Evolutionary conservation across 2,113 vertebrate species (phyloP), one percentile per base, ranked within the genome.

Genomic region (Channa maculata): DNA sequence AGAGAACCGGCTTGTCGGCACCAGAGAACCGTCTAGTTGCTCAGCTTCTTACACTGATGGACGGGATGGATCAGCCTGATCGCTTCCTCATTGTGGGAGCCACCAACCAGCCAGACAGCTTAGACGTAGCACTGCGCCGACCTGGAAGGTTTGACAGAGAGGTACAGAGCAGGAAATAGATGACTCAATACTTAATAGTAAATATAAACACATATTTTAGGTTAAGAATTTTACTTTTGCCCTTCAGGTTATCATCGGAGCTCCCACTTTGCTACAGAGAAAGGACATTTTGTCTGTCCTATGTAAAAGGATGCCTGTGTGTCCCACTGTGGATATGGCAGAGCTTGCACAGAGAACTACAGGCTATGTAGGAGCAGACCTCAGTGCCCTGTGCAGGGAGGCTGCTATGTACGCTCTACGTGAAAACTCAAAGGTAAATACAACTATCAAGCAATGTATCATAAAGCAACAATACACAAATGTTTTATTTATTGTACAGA

Each of bases 111-210:
- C 97, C 97, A 0, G 94, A 97, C 65, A 92, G 94, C 38, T 88
- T 99, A 5, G 98, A 99, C 66, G 93, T 96, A 0, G 98, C 98
- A 0, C 92, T 99, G 70, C 95, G 98, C 55, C 92, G 98, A 72
- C 96, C 97, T 0, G 97, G 98, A 3, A 93, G 98, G 11, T 96
- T 99, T 67, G 98, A 99, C 91, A 92, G 95, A 92, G 98, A 99
- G 95, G 98, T 98, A 63, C 68, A 8, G 37, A 24, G 9, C 48
- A 49, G 38, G 11, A 41, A 36, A 64, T 13, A 9, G 1, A n/a
- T 34, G 7, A 43, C 3, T 5, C 4, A 15, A 5, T 10, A 5
- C 3, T 9, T 36, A 3, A 11, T 4, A 15, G 57, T 11, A 2
- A 10, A 45, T 48, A 5, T 4, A 39, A 43, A 71, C 24, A 41